These are phyloP conservation scores for Thomomys bottae DNA, from an alignment of 2,113 vertebrate species.

Conservation along the genomic window DNA sequence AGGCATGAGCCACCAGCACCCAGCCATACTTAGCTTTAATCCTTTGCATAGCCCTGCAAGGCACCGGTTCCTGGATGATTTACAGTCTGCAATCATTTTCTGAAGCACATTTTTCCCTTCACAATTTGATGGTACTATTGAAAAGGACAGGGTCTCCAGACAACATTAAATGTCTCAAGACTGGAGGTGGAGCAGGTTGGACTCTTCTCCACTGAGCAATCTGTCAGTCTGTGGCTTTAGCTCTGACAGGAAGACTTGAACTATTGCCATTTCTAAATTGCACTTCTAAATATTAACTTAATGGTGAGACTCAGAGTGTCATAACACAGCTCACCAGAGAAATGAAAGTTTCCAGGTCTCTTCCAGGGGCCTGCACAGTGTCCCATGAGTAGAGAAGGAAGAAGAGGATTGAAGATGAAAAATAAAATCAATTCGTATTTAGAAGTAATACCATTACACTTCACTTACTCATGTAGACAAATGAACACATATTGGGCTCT, in stretches of 20 bases:
- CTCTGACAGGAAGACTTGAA: conserved; percentile 81
- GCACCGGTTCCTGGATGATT: neutral
- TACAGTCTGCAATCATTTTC: neutral
- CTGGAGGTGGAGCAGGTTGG: conserved; percentile 39
- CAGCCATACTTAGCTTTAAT: neutral
- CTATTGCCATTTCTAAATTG: conserved; percentile 82
- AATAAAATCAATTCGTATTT: conserved; percentile 67
- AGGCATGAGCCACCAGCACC: too few relatives aligned
- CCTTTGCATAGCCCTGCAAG: neutral
- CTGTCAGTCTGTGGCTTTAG: conserved; percentile 75
- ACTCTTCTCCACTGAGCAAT: conserved; percentile 64
- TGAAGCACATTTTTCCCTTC: neutral
- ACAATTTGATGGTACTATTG: neutral
- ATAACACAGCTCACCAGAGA: conserved; percentile 79
- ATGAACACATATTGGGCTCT: neutral
- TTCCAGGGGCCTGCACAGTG: conserved; percentile 59
- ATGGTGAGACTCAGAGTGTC: conserved; percentile 77
- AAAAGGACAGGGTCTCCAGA: conserved; percentile 45
- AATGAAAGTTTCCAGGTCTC: conserved; percentile 79
- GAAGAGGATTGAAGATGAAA: conserved; percentile 55
- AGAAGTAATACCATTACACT: conserved; percentile 24
- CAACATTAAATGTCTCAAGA: conserved; percentile 44
- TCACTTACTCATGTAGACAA: conserved; percentile 58
- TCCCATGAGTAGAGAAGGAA: conserved; percentile 58
- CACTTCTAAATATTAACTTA: conserved; percentile 85